Evolutionary conservation across 2,113 vertebrate genomes (phyloP).

Genomic region (Trematocara variabile): DNA sequence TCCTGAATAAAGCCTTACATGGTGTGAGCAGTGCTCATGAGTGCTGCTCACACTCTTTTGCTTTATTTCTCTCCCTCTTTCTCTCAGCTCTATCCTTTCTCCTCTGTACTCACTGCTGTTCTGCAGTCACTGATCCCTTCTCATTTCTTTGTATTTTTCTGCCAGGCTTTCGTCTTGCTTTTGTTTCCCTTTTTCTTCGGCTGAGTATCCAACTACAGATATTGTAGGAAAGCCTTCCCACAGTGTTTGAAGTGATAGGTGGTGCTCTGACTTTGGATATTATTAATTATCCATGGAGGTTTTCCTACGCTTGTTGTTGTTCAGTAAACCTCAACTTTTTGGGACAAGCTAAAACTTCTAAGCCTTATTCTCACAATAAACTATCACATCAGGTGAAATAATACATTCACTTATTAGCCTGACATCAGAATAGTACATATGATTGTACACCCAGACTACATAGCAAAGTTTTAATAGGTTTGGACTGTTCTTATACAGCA

Average conservation of each 20-base stretch:
- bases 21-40: constrained; percentile 36
- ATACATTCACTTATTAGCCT: neutral
- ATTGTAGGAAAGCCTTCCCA: neutral
- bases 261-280: neutral
- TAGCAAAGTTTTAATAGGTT: neutral
- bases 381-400: neutral
- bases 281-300: constrained; percentile 22
- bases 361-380: neutral
- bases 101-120: neutral
- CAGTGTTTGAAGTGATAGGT: neutral
- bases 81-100: neutral
- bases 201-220: neutral
- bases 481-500: neutral
- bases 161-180: neutral
- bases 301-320: constrained; percentile 14
- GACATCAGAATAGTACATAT: neutral
- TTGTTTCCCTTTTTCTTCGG: neutral
- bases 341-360: neutral
- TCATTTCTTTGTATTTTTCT: constrained; percentile 4
- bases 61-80: neutral
- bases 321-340: neutral
- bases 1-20: constrained; percentile 63
- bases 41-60: constrained; percentile 5
- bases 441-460: neutral
- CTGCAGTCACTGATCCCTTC: neutral